A percentile compares a stretch with the other conserved stretches of the same genome.
These are phyloP conservation scores for Prolemur simus DNA, from an alignment of 2,113 vertebrate species.

Conservation along the genomic window DNA sequence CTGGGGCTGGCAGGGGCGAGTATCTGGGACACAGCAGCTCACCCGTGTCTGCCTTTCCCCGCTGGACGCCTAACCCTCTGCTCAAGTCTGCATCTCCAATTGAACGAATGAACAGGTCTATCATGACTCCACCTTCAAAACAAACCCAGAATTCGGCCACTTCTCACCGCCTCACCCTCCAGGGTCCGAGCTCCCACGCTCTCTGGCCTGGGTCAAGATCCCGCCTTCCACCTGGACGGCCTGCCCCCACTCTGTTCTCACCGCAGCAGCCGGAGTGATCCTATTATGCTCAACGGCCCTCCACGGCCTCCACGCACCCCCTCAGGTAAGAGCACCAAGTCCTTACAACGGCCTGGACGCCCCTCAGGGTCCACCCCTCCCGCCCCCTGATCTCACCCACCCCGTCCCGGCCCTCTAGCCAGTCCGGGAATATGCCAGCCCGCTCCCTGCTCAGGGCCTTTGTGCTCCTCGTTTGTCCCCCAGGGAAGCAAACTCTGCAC, in stretches of 20 bases:
- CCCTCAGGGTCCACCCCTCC: too few species aligned
- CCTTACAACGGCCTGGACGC: not conserved
- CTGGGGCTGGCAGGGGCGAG: not conserved
- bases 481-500: not conserved
- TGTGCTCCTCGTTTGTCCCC: not conserved
- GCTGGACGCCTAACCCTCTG: not conserved
- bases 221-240: not conserved
- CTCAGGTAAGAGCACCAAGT: not conserved
- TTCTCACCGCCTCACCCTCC: not conserved
- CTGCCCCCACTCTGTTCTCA: not conserved
- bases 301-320: not conserved
- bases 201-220: not conserved
- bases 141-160: not conserved
- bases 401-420: not conserved
- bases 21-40: not conserved
- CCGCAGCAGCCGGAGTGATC: not conserved
- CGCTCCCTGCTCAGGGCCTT: not conserved
- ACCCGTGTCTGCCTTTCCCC: not conserved
- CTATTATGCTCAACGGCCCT: not conserved
- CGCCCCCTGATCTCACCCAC: not conserved
- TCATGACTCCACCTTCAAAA: not conserved
- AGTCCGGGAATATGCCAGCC: not conserved
- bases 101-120: not conserved
- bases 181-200: not conserved
- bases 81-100: not conserved